phyloP scores from a whole-genome alignment of 2,113 vertebrate genomes.

The Gadus chalcogrammus region DNA sequence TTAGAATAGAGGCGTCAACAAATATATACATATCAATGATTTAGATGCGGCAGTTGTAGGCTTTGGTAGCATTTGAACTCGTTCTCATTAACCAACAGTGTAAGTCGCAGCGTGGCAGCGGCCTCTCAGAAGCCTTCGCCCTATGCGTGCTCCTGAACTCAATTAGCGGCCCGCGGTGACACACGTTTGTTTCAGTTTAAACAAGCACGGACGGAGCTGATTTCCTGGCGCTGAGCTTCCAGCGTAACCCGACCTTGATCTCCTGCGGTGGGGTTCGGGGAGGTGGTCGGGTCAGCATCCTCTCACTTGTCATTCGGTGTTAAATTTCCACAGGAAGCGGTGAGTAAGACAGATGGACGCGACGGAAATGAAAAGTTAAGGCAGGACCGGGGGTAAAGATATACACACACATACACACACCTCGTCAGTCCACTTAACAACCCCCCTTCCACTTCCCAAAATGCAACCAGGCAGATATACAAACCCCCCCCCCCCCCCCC shows the following conservation, averaged over 20 bases:
- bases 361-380: constrained; percentile 41
- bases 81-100: too few species aligned
- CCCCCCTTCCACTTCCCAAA: too few species aligned
- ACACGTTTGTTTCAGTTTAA: constrained; percentile 32
- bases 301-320: constrained; percentile 15
- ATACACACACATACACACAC: not conserved
- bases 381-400: constrained; percentile 44
- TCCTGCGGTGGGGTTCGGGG: not conserved
- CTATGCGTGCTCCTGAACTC: constrained; percentile 1
- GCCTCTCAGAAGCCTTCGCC: not conserved
- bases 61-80: too few species aligned
- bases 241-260: constrained; percentile 19
- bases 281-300: constrained; percentile 7
- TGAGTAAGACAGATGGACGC: constrained; percentile 14
- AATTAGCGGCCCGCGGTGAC: constrained; percentile 2
- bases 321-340: constrained; percentile 20
- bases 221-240: constrained; percentile 12
- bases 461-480: too few species aligned
- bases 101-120: too few species aligned
- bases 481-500: not conserved
- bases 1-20: too few species aligned
- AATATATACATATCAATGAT: too few species aligned
- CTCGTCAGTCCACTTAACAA: too few species aligned
- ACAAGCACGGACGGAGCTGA: constrained; percentile 30
- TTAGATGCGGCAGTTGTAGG: too few species aligned